These are phyloP conservation scores for Propithecus perrieri DNA, from an alignment of 2,797 vertebrate genomes.

Conservation along the genomic window DNA sequence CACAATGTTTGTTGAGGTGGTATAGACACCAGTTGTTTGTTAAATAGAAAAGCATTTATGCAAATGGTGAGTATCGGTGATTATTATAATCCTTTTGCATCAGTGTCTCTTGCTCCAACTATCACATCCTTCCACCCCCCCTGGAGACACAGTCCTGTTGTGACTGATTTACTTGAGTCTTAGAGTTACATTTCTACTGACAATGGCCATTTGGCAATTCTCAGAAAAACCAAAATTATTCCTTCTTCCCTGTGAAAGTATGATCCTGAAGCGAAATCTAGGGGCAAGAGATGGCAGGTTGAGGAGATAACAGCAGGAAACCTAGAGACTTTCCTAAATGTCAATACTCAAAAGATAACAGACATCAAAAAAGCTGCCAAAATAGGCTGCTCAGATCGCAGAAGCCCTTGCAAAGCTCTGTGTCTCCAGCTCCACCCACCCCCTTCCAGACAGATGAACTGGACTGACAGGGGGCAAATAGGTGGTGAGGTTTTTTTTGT, in stretches of 20 bases:
- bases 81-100: background rate
- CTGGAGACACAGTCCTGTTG: background rate
- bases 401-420: background rate
- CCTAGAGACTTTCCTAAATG: slow-evolving; percentile 36
- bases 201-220: slow-evolving; percentile 4
- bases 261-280: background rate
- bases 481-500: slow-evolving; percentile 5
- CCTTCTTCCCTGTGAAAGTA: slow-evolving; percentile 10
- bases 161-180: background rate
- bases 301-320: slow-evolving; percentile 43
- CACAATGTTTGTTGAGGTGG: background rate
- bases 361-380: slow-evolving; percentile 25
- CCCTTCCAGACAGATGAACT: background rate
- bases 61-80: background rate
- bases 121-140: background rate
- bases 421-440: background rate
- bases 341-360: slow-evolving; percentile 20
- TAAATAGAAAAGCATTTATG: background rate
- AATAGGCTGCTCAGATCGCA: slow-evolving; percentile 40
- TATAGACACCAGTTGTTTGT: background rate
- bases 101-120: background rate
- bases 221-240: slow-evolving; percentile 41
- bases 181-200: background rate
- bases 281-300: background rate
- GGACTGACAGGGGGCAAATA: background rate